Conservation (phyloP, 2,113 vertebrate species). For the Acanthisitta chloris region DNA sequence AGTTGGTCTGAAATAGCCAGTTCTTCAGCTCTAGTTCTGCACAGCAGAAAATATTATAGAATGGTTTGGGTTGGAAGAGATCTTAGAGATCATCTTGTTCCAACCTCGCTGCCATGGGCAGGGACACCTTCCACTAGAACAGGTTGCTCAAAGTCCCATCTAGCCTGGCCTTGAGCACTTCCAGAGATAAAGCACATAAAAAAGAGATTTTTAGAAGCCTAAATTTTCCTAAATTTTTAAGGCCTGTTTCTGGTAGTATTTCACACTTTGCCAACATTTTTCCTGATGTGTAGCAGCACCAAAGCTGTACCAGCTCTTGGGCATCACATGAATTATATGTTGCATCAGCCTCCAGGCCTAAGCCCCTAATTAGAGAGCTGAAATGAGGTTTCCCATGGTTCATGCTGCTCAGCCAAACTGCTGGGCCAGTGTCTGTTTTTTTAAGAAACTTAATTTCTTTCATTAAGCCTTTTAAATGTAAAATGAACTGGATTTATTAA, state of each 20-base stretch:
- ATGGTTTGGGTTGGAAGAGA: background rate
- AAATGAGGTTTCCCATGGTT: background rate
- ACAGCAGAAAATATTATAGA: background rate
- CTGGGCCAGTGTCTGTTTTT: background rate
- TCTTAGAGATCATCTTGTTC: background rate
- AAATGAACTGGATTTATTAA: constrained; percentile 3
- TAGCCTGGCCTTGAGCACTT: background rate
- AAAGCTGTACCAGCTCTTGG: background rate
- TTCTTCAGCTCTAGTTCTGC: background rate
- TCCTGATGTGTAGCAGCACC: background rate
- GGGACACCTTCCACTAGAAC: background rate
- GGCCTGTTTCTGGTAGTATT: background rate
- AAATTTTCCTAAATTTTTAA: background rate
- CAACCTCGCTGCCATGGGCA: background rate
- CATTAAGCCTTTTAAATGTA: background rate
- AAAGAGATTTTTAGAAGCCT: background rate
- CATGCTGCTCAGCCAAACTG: background rate
- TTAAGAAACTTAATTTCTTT: background rate
- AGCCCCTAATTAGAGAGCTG: background rate
- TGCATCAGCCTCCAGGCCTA: background rate
- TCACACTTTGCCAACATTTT: background rate
- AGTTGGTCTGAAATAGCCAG: background rate
- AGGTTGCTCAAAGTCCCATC: background rate
- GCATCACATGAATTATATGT: background rate
- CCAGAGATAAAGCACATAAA: background rate